phyloP scores from a whole-genome alignment of 2,888 invertebrate genomes.

The Drosophila meridionalis region DNA sequence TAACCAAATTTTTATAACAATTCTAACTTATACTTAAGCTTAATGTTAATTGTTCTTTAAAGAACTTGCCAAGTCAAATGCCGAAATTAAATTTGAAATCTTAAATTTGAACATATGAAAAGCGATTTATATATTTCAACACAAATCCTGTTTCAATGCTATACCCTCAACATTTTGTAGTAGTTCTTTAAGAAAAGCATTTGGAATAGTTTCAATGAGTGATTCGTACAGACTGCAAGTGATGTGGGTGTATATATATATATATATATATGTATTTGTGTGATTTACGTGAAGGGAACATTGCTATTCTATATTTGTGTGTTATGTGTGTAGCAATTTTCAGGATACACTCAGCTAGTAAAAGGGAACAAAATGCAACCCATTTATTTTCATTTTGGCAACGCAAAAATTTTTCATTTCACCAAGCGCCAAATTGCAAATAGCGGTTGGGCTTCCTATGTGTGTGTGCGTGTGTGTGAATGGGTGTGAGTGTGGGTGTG shows the following conservation, averaged over 20 bases:
- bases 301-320: background rate
- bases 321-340: slow-evolving; percentile 5
- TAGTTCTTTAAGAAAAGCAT: background rate
- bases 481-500: slow-evolving; percentile 18
- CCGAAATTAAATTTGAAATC: no score
- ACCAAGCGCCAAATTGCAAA: slow-evolving; percentile 57
- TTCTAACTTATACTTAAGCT: no score
- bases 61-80: no score
- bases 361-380: slow-evolving; percentile 36
- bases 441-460: slow-evolving; percentile 31
- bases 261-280: background rate
- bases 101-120: background rate
- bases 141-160: background rate
- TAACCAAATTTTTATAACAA: no score
- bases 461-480: slow-evolving; percentile 15
- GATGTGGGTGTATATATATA: background rate
- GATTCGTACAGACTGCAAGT: background rate
- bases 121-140: background rate
- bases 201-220: background rate
- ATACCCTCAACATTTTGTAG: background rate
- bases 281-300: background rate
- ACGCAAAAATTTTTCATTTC: slow-evolving; percentile 48
- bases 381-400: slow-evolving; percentile 72
- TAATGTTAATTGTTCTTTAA: no score
- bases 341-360: slow-evolving; percentile 1